Conservation (phyloP, 2,113 vertebrate species). For the Ia io region DNA sequence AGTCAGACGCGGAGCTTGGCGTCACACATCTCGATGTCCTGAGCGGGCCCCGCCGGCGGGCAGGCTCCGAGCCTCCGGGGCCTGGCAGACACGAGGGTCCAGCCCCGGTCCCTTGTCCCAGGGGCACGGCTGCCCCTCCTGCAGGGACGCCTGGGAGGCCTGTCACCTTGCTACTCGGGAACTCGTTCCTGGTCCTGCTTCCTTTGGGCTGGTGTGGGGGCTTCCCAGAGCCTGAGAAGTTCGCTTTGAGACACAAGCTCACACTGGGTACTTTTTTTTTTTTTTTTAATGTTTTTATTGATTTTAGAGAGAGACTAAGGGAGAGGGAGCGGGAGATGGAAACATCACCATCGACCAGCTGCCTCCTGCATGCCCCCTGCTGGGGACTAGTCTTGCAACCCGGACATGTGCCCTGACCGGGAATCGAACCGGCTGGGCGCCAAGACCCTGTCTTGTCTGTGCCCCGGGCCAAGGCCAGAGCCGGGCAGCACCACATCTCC, state of each 20-base stretch:
- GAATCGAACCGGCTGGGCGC: too few relatives aligned
- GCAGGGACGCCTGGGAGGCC: too few relatives aligned
- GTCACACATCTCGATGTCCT: background rate
- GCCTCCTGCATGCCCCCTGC: too few relatives aligned
- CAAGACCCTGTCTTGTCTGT: background rate
- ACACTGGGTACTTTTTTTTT: background rate
- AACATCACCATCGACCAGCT: too few relatives aligned
- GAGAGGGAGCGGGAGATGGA: too few relatives aligned
- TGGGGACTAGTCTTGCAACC: too few relatives aligned
- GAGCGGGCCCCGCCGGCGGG: accelerated
- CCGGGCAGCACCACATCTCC: background rate
- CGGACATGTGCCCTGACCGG: too few relatives aligned
- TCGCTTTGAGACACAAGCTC: background rate
- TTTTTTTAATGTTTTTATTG: too few relatives aligned
- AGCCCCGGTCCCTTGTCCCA: accelerated
- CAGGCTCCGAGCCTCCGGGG: background rate
- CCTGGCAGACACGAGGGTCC: accelerated
- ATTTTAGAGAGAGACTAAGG: too few relatives aligned
- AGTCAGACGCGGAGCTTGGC: background rate
- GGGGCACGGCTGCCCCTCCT: too few relatives aligned
- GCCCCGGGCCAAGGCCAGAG: background rate
- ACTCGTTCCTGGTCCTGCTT: background rate
- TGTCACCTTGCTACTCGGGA: background rate
- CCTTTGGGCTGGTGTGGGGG: background rate
- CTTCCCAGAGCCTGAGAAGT: background rate